Percentiles rank a stretch among this genome's conserved stretches.
These are phyloP conservation scores for Ferrisia virgata DNA, from an alignment of 2,888 invertebrate species.

Conservation along the genomic window DNA sequence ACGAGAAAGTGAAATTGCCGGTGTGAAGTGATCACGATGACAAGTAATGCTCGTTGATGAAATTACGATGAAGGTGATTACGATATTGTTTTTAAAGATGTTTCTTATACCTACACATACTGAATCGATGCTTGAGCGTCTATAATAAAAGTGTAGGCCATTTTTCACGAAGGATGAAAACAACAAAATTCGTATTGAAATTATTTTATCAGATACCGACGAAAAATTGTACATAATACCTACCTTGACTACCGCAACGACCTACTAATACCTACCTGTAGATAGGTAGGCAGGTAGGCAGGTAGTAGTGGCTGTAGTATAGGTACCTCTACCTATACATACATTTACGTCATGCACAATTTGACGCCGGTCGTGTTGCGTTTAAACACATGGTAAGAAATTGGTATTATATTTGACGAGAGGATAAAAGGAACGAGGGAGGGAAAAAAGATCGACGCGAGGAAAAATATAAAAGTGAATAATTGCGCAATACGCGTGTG, in stretches of 20 bases:
- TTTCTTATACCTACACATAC: too few relatives aligned
- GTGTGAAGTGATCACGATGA: constrained; percentile 23
- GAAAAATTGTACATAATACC: too few relatives aligned
- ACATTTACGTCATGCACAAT: not conserved
- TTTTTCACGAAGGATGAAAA: too few relatives aligned
- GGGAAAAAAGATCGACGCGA: not conserved
- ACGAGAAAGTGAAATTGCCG: constrained; percentile 1
- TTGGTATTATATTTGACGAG: not conserved
- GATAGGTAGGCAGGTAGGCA: too few relatives aligned
- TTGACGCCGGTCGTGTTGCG: not conserved
- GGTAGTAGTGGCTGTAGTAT: too few relatives aligned
- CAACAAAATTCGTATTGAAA: too few relatives aligned
- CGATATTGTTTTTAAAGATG: not conserved
- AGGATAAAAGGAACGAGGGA: not conserved
- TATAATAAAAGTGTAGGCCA: too few relatives aligned
- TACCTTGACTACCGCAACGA: too few relatives aligned
- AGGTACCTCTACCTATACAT: not conserved
- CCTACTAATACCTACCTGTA: too few relatives aligned
- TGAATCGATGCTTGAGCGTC: too few relatives aligned
- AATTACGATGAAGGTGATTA: not conserved
- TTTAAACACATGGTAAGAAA: not conserved
- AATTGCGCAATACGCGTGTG: not conserved
- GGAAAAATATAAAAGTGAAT: not conserved
- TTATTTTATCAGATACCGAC: too few relatives aligned
- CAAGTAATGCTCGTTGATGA: not conserved